Evolutionary conservation across 2,888 invertebrate species (phyloP), one percentile per base, ranked within the genome.

Genomic region (Ischnus inquisitorius): DNA sequence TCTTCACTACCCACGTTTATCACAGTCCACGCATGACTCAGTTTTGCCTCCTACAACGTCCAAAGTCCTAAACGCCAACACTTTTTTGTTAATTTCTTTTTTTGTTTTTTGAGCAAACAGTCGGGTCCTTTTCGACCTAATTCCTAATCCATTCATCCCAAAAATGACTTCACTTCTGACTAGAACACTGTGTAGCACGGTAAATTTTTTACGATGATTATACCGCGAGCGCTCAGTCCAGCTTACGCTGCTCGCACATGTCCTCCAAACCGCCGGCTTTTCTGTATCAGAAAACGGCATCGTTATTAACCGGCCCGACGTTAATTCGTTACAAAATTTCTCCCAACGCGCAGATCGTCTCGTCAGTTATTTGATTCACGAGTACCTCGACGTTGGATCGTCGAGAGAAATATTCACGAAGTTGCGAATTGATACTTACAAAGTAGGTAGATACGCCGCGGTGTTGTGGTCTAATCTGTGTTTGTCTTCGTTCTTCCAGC

Each of bases 401-500:
- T 16, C n/a, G 54, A 28, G 19, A 34, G n/a, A 41, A 46, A 34
- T 51, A 51, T 34, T 25, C 19, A 65, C 14, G 1, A 25, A 74
- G 54, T 54, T 39, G 10, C 65, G 34, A 34, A 48, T 83, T n/a
- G n/a, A 72, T 87, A 90, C 91, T 92, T 86, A 93, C 92, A 92
- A 86, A 81, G 91, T 87, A 43, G 93, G 88, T 85, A 92, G 88
- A 87, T 92, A 92, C 74, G 91, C 80, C 85, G 90, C 89, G 81
- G 90, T 88, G 82, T 91, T 90, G 86, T 92, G 91, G 89, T 95
- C 94, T 90, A 94, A 94, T 90, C 95, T 95, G 93, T 95, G 95
- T 88, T 95, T 95, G 92, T 97, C 97, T 93, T 97, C 97, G 92
- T 97, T 97, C 94, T 97, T 97, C 97, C 97, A 97, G 82, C 97